Evolutionary conservation across 2,113 vertebrate genomes (phyloP).

Genomic region (Neodon shergylaensis): DNA sequence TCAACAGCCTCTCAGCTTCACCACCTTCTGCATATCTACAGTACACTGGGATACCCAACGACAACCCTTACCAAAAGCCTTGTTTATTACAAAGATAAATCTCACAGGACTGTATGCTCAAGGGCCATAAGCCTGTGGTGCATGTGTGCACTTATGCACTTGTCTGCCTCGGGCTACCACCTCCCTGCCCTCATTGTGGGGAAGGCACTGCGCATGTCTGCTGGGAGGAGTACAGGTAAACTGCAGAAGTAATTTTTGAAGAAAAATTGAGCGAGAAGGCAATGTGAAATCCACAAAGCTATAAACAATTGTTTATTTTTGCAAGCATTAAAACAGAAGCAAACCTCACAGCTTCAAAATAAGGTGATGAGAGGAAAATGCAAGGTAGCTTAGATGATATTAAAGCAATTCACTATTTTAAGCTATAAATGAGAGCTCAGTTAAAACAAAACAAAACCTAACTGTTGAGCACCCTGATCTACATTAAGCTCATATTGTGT

Average conservation of each 20-base stretch:
- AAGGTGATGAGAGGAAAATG: conserved; percentile 56
- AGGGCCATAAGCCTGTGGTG: background rate
- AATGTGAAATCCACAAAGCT: conserved; percentile 48
- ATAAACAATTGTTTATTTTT: conserved; percentile 37
- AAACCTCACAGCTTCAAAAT: conserved; percentile 23
- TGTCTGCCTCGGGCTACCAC: background rate
- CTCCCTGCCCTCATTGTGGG: background rate
- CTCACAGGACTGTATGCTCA: background rate
- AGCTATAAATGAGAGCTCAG: background rate
- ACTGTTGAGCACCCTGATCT: conserved; percentile 37
- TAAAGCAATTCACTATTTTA: conserved; percentile 31
- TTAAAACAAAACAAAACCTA: conserved; percentile 43
- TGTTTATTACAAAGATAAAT: conserved; percentile 45
- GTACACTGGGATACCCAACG: background rate
- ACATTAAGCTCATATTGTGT: conserved; percentile 5
- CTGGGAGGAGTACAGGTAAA: conserved; percentile 24
- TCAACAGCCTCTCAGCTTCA: background rate
- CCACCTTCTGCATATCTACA: background rate
- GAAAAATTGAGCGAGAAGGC: conserved; percentile 49
- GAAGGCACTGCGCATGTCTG: background rate
- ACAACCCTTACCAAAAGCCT: conserved; percentile 28
- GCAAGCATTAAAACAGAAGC: conserved; percentile 5
- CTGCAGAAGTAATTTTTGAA: conserved; percentile 24
- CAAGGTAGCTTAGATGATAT: background rate
- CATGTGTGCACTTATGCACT: too few relatives aligned